Percentiles rank a stretch among this genome's conserved stretches.
These are phyloP conservation scores for Nibea albiflora DNA, from an alignment of 2,113 vertebrate species.

Conservation along the genomic window DNA sequence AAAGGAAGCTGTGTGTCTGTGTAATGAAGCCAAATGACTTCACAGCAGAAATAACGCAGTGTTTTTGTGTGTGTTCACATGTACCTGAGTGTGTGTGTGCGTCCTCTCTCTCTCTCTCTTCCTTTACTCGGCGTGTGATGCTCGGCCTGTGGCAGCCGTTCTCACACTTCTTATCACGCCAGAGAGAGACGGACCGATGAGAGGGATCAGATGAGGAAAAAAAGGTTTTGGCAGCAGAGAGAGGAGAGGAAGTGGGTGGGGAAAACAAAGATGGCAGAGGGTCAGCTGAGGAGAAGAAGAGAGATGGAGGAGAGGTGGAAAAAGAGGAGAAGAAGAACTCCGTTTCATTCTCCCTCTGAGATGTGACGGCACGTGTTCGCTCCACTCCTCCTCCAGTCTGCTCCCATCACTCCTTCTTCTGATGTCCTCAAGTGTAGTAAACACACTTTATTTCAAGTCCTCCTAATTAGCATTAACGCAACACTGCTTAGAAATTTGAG, in stretches of 20 bases:
- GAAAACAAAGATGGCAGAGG: constrained; percentile 6
- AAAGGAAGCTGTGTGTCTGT: no score
- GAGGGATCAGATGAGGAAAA: constrained; percentile 10
- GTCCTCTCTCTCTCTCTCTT: neutral
- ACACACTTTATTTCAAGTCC: neutral
- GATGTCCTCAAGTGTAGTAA: neutral
- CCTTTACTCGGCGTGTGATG: constrained; percentile 10
- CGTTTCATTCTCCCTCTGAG: constrained; percentile 43
- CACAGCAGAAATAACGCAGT: no score
- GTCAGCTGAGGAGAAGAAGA: constrained; percentile 1
- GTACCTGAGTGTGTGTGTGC: constrained; percentile 1
- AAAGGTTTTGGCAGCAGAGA: constrained; percentile 3
- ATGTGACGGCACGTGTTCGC: constrained; percentile 43
- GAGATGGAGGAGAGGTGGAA: neutral
- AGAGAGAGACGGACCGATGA: neutral
- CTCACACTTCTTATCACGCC: constrained; percentile 33
- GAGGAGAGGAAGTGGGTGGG: neutral
- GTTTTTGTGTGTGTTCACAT: neutral
- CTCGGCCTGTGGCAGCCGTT: constrained; percentile 40
- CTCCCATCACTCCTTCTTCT: neutral
- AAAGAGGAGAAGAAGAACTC: constrained; percentile 5
- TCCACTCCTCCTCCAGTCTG: neutral
- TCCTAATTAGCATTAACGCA: no score
- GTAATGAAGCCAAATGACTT: no score
- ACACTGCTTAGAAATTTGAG: no score